Evolutionary conservation across 2,888 invertebrate genomes (phyloP).

Genomic region (Conistra vaccinii): DNA sequence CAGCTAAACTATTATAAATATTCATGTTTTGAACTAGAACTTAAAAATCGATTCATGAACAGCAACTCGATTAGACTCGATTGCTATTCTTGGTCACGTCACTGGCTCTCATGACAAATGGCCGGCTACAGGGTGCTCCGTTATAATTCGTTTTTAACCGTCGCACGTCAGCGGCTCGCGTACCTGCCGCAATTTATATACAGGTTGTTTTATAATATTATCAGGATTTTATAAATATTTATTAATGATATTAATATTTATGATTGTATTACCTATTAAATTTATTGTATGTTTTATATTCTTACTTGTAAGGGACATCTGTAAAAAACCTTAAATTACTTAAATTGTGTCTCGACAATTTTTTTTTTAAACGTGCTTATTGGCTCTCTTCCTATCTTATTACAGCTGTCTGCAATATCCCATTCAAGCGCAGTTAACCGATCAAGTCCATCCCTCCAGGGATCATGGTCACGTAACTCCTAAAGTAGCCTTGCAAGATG

Average conservation of each 20-base stretch:
- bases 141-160: conserved; percentile 89
- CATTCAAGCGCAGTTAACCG: neutral
- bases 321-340: neutral
- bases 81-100: conserved; percentile 47
- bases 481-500: conserved; percentile 30
- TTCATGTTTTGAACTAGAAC: neutral
- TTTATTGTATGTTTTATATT: neutral
- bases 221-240: neutral
- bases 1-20: conserved; percentile 3
- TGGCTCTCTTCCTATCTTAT: neutral
- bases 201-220: conserved; percentile 62
- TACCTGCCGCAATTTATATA: conserved; percentile 76
- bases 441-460: neutral
- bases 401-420: neutral
- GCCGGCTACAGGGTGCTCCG: conserved; percentile 83
- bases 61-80: conserved; percentile 37
- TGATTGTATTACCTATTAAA: neutral
- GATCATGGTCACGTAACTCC: conserved; percentile 9
- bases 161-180: conserved; percentile 83
- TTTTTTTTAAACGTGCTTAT: neutral
- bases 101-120: conserved; percentile 83
- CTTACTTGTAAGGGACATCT: neutral
- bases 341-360: neutral
- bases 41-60: conserved; percentile 17
- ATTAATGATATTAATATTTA: no score